phyloP scores from a whole-genome alignment of 2,888 invertebrate species.

The Aleiodes alternator region DNA sequence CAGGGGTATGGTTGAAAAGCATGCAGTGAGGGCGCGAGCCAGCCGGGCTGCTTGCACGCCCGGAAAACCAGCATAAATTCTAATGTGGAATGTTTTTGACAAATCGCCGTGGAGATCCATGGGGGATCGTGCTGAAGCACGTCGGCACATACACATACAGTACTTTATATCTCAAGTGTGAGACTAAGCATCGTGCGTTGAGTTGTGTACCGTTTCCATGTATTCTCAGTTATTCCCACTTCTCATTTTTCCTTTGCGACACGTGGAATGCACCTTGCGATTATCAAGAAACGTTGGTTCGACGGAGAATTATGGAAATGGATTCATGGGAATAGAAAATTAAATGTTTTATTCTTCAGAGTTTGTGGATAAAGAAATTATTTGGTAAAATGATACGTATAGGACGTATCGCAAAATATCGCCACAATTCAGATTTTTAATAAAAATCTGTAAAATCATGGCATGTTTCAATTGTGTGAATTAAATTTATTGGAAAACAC shows the following conservation, averaged over 20 bases:
- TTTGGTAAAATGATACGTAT: too few relatives aligned
- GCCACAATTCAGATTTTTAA: too few relatives aligned
- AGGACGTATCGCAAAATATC: too few relatives aligned
- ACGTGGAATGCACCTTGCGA: constrained; percentile 28
- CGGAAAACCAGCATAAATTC: constrained; percentile 49
- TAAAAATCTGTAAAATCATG: too few relatives aligned
- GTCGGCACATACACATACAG: constrained; percentile 27
- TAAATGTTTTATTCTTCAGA: too few relatives aligned
- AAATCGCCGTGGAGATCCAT: constrained; percentile 51
- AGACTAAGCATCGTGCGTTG: constrained; percentile 32
- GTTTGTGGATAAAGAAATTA: too few relatives aligned
- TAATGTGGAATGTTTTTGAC: constrained; percentile 57
- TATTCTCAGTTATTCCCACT: background rate
- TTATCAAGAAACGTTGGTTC: constrained; percentile 14
- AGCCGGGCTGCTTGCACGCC: constrained; percentile 39
- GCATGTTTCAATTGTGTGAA: too few relatives aligned
- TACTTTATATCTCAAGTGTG: constrained; percentile 36
- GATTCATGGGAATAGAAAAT: too few relatives aligned
- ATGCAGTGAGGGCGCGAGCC: constrained; percentile 14
- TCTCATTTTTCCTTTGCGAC: background rate
- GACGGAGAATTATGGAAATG: background rate
- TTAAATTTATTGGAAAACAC: too few relatives aligned
- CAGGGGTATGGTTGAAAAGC: background rate
- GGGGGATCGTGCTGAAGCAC: constrained; percentile 36
- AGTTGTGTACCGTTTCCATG: constrained; percentile 5